Evolutionary conservation across 2,113 vertebrate genomes (phyloP).

Genomic region (Perccottus glenii): DNA sequence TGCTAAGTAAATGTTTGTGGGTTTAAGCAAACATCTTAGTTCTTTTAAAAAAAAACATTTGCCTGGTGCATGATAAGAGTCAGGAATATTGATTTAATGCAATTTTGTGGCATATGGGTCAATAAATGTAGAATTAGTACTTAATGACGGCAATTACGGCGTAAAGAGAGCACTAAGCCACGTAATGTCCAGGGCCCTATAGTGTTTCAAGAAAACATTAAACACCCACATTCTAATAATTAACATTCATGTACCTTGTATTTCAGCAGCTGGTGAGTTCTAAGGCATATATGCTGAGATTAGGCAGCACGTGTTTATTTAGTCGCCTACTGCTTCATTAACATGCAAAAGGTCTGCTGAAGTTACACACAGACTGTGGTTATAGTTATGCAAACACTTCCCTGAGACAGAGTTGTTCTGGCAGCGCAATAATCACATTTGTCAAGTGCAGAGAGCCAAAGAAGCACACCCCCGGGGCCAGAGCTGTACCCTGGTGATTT

Average conservation of each 20-base stretch:
- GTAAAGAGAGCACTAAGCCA: too few species aligned
- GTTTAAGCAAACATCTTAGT: too few species aligned
- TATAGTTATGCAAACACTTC: constrained; percentile 12
- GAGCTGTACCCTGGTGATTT: constrained; percentile 40
- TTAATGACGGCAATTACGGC: too few species aligned
- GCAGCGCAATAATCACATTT: constrained; percentile 46
- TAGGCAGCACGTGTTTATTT: constrained; percentile 16
- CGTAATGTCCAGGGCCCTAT: too few species aligned
- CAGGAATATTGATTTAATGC: too few species aligned
- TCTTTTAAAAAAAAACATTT: too few species aligned
- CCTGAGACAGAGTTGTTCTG: constrained; percentile 20
- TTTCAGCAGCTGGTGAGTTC: constrained; percentile 8
- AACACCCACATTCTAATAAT: not conserved
- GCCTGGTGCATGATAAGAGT: too few species aligned
- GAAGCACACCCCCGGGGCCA: constrained; percentile 15
- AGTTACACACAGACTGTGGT: constrained; percentile 15
- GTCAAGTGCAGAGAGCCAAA: constrained; percentile 34
- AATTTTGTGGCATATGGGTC: too few species aligned
- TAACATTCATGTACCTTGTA: constrained; percentile 13
- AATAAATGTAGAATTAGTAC: too few species aligned
- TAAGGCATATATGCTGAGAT: not conserved
- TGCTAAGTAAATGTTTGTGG: too few species aligned
- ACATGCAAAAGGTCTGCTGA: constrained; percentile 1
- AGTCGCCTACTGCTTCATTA: constrained; percentile 15
- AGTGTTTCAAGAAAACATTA: not conserved